Conservation (phyloP, 1,140 invertebrate genomes). For the Drosophila repletoides region DNA sequence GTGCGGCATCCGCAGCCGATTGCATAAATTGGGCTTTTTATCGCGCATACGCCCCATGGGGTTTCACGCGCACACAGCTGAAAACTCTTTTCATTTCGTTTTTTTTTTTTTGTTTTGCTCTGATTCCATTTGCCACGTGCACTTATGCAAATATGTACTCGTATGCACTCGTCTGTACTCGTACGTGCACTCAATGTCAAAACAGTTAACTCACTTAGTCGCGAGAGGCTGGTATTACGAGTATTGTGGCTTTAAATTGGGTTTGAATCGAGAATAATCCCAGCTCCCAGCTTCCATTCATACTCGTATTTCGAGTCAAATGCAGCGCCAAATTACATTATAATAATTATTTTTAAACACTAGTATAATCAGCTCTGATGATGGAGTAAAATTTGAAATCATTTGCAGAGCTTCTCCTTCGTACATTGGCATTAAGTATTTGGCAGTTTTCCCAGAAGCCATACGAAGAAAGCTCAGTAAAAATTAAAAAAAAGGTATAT, state of each 20-base stretch:
- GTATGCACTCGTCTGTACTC: slow-evolving; percentile 10
- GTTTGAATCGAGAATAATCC: slow-evolving; percentile 3
- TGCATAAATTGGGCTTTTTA: slow-evolving; percentile 23
- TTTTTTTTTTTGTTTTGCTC: neutral
- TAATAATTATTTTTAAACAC: neutral
- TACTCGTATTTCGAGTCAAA: neutral
- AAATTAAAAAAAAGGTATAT: slow-evolving; percentile 22
- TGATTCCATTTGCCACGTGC: slow-evolving; percentile 24
- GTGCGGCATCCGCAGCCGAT: neutral
- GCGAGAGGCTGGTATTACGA: neutral
- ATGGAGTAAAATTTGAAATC: neutral
- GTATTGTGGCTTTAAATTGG: neutral
- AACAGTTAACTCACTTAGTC: slow-evolving; percentile 35
- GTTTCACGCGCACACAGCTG: neutral
- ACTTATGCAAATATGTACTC: slow-evolving; percentile 30
- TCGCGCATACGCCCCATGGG: slow-evolving; percentile 11
- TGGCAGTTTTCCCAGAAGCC: slow-evolving; percentile 7
- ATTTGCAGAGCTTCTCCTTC: neutral
- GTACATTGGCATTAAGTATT: neutral
- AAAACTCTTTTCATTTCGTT: neutral
- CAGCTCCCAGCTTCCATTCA: neutral
- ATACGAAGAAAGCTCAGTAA: neutral
- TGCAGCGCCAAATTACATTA: neutral
- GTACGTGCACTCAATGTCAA: slow-evolving; percentile 37
- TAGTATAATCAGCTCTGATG: neutral